phyloP scores from a whole-genome alignment of 2,888 invertebrate species.

The Nebria brevicollis region DNA sequence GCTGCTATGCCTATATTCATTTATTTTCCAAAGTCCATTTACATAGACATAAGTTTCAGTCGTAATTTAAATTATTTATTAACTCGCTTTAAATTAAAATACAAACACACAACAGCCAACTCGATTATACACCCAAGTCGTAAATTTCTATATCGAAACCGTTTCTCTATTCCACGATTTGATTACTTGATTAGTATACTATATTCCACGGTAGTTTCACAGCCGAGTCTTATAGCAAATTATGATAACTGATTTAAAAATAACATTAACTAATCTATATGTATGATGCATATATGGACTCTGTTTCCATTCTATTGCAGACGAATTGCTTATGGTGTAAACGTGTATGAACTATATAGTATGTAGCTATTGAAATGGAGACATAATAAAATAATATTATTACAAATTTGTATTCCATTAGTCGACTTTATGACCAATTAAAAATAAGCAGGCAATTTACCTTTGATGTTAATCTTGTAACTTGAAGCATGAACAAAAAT shows the following conservation, averaged over 20 bases:
- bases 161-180: background rate
- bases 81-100: background rate
- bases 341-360: background rate
- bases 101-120: background rate
- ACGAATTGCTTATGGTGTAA: too few species aligned
- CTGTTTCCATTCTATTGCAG: too few species aligned
- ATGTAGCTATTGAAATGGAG: background rate
- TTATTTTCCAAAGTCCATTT: conserved; percentile 25
- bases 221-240: background rate
- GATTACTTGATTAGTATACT: conserved; percentile 1
- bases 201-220: background rate
- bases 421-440: background rate
- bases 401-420: background rate
- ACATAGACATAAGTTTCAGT: conserved; percentile 24
- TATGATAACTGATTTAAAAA: too few species aligned
- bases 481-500: conserved; percentile 12
- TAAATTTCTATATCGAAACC: background rate
- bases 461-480: background rate
- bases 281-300: too few species aligned
- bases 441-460: background rate
- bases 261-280: too few species aligned
- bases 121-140: conserved; percentile 1
- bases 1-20: conserved; percentile 23
- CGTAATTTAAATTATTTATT: conserved; percentile 30
- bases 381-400: background rate